Evolutionary conservation across 2,797 vertebrate genomes (phyloP).

Genomic region (Mormyrus proboscirostris): DNA sequence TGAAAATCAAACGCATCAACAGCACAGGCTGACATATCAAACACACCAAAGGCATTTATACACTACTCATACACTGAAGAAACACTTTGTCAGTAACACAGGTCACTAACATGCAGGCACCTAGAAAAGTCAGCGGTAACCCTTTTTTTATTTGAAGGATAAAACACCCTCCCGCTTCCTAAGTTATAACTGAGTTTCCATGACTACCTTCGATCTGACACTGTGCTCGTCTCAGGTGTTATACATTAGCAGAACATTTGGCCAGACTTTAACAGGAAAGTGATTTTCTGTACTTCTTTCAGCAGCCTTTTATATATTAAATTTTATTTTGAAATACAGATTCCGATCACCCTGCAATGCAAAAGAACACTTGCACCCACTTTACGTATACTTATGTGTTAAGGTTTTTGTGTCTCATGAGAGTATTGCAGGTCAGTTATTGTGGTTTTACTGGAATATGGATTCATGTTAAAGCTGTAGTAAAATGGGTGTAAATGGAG

Average conservation of each 20-base stretch:
- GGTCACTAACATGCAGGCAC: neutral
- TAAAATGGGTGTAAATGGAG: neutral
- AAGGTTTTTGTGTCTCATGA: neutral
- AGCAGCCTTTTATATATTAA: neutral
- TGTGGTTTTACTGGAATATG: neutral
- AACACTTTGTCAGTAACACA: constrained; percentile 1
- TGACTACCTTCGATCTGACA: constrained; percentile 18
- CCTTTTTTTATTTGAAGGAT: neutral
- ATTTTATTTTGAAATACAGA: neutral
- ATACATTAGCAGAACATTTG: neutral
- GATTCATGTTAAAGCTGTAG: neutral
- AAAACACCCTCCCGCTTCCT: neutral
- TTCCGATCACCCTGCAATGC: neutral
- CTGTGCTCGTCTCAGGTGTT: neutral
- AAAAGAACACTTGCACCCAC: neutral
- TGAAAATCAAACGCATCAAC: neutral
- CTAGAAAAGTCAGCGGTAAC: constrained; percentile 5
- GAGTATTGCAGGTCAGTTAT: neutral
- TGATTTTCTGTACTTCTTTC: neutral
- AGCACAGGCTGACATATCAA: neutral
- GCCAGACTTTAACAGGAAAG: neutral
- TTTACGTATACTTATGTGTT: neutral
- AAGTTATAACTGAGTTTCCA: constrained; percentile 20
- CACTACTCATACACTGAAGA: neutral
- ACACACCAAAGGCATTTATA: neutral